phyloP scores from a whole-genome alignment of 2,113 vertebrate genomes.

The Aviceda subcristata region DNA sequence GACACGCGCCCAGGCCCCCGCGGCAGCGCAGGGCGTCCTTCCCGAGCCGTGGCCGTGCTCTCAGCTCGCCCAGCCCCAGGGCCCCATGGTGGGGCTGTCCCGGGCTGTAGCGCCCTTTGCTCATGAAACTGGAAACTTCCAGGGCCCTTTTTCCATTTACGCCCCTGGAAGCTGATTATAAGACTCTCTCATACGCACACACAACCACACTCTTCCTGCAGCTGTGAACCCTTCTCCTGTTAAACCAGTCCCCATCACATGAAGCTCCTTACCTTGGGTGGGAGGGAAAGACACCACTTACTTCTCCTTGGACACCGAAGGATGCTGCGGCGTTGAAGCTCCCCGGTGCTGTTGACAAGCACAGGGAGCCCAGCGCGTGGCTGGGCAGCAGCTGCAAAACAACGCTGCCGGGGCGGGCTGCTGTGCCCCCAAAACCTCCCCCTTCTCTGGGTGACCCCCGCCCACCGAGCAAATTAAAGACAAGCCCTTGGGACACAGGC shows the following conservation, averaged over 20 bases:
- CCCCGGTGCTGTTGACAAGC: fast-evolving
- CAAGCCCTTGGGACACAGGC: fast-evolving
- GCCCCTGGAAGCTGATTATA: background rate
- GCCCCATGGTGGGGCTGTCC: fast-evolving
- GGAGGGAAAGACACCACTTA: too few relatives aligned
- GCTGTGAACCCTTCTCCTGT: background rate
- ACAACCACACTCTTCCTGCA: background rate
- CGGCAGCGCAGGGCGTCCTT: background rate
- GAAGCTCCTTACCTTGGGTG: fast-evolving
- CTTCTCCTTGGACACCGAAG: background rate
- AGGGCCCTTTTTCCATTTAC: background rate
- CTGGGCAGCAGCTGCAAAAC: background rate
- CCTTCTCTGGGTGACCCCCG: fast-evolving
- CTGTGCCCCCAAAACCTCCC: background rate
- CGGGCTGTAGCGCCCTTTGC: background rate
- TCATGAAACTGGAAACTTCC: background rate
- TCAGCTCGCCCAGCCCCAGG: fast-evolving
- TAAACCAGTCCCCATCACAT: background rate
- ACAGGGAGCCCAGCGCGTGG: fast-evolving
- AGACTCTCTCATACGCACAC: background rate
- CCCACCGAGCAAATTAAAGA: fast-evolving
- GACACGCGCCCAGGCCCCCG: fast-evolving
- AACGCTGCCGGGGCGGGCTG: background rate
- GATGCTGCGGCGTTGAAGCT: fast-evolving
- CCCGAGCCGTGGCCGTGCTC: background rate